Percentiles rank a stretch among this genome's conserved stretches.
Evolutionary conservation across 2,888 invertebrate species (phyloP).

Genomic region (Chorisops tibialis): DNA sequence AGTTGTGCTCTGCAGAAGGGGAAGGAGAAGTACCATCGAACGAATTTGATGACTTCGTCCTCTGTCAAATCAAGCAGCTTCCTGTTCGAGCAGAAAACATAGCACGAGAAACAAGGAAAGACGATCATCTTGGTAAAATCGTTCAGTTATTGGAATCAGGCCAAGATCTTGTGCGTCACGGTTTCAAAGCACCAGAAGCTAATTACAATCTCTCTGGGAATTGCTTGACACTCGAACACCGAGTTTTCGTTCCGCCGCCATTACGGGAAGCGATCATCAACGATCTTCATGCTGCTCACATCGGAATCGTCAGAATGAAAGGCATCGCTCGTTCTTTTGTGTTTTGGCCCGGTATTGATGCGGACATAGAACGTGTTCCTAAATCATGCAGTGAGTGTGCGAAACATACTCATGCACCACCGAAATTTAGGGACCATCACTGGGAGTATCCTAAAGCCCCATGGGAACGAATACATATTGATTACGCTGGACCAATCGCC

Average conservation of each 20-base stretch:
- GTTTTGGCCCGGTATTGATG: slow-evolving; percentile 11
- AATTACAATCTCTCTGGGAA: neutral
- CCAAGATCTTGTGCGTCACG: neutral
- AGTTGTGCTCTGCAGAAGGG: too few species aligned
- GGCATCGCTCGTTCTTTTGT: slow-evolving; percentile 28
- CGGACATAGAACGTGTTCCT: slow-evolving; percentile 12
- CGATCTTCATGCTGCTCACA: slow-evolving; percentile 26
- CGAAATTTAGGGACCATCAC: slow-evolving; percentile 27
- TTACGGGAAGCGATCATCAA: slow-evolving; percentile 6
- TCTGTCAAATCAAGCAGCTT: slow-evolving; percentile 32
- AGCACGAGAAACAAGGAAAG: slow-evolving; percentile 26
- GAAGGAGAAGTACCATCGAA: slow-evolving; percentile 17
- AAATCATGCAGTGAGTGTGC: slow-evolving; percentile 30
- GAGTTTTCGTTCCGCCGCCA: neutral
- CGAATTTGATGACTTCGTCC: slow-evolving; percentile 28
- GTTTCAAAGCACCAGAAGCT: slow-evolving; percentile 8
- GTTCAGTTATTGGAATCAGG: slow-evolving; percentile 19
- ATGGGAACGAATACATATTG: slow-evolving; percentile 47
- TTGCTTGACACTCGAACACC: neutral
- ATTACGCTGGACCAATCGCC: slow-evolving; percentile 48
- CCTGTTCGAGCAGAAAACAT: slow-evolving; percentile 23
- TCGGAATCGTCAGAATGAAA: slow-evolving; percentile 28
- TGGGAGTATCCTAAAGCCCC: slow-evolving; percentile 39
- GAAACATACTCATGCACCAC: slow-evolving; percentile 4
- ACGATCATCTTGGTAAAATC: slow-evolving; percentile 27